Evolutionary conservation across 2,113 vertebrate genomes (phyloP), one percentile per base, ranked within the genome.

Genomic region (Lagopus muta): DNA sequence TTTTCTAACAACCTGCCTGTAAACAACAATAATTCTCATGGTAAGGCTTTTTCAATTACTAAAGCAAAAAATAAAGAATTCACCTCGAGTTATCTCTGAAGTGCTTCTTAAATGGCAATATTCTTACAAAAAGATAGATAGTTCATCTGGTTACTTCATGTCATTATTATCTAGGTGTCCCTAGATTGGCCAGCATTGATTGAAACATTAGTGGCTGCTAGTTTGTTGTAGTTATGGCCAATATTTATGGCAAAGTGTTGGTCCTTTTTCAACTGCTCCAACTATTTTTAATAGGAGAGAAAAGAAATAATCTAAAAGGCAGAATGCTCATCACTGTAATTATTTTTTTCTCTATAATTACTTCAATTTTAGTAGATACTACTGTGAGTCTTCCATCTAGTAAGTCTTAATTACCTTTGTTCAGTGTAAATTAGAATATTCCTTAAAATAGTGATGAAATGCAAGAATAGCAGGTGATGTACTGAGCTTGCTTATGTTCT

Each of bases 51-150:
- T 62, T 86, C 24, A 65, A 18, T 5, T 8, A 28, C 87, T 76
- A 74, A 88, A 67, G 73, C 77, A 90, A 42, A 77, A 86, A 74
- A 55, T 64, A n/a, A 55, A 88, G 45, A 6, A 7, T 74, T 91
- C 10, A 14, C 36, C 6, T 87, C 52, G 7, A 64, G 45, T 78
- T 0, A 0, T 20, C 25, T 89, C 72, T 89, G 66, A 87, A 84
- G 54, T 61, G 16, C 19, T 50, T 95, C 20, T 5, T 55, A 60
- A 64, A 30, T 52, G 42, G 11, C 66, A 89, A 2, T 71, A 19
- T 32, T 83, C 7, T 38, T 66, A 34, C 18, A 72, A 92, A 74
- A 18, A 70, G 58, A 11, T 17, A 40, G 5, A 11, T 17, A 40
- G 4, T 32, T 92, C 45, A 32, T 60, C 17, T 92, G 28, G 10